Evolutionary conservation across 2,888 invertebrate genomes (phyloP).

Genomic region (Homarus gammarus): DNA sequence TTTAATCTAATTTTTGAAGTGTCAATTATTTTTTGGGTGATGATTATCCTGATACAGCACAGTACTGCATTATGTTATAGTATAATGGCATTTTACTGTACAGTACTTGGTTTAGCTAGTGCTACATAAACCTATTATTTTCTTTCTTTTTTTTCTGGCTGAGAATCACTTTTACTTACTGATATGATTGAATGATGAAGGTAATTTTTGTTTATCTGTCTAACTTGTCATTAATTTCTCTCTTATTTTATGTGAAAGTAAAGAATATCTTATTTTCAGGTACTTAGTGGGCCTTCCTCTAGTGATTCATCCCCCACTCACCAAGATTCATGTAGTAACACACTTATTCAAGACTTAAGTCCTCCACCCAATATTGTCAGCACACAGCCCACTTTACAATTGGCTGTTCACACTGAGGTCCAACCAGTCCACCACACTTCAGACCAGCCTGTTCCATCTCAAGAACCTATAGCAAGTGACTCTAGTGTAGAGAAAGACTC

Average conservation of each 20-base stretch:
- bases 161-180: not conserved
- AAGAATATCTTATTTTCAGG: constrained; percentile 21
- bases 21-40: too few relatives aligned
- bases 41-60: too few relatives aligned
- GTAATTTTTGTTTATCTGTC: not conserved
- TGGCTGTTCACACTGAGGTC: not conserved
- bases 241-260: not conserved
- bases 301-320: constrained; percentile 65
- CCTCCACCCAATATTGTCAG: constrained; percentile 26
- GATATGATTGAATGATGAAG: not conserved
- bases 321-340: constrained; percentile 59
- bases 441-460: not conserved
- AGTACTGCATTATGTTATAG: too few relatives aligned
- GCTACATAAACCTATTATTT: not conserved
- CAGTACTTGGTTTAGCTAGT: too few relatives aligned
- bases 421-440: not conserved
- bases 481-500: not conserved
- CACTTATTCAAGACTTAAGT: constrained; percentile 55
- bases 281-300: constrained; percentile 56
- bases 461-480: not conserved
- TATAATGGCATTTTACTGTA: too few relatives aligned
- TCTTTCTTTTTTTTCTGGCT: not conserved
- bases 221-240: not conserved
- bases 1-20: too few relatives aligned
- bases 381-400: constrained; percentile 36